These are phyloP conservation scores for Lagenorhynchus albirostris DNA, from an alignment of 2,113 vertebrate species.

Conservation along the genomic window DNA sequence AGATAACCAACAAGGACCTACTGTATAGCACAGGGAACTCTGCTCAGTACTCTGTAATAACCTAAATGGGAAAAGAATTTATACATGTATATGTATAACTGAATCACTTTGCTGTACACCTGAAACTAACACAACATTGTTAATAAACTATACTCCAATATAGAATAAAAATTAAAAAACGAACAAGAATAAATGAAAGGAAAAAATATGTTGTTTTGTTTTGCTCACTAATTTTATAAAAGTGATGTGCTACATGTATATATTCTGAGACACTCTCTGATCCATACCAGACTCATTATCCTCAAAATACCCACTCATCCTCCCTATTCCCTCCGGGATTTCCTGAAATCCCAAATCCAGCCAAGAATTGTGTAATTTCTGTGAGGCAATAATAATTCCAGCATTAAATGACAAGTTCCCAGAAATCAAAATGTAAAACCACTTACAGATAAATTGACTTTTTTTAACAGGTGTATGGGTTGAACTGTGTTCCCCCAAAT, in stretches of 20 bases:
- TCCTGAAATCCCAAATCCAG: neutral
- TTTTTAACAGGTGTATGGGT: neutral
- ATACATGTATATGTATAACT: too few relatives aligned
- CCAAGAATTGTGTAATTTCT: neutral
- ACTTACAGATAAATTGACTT: neutral
- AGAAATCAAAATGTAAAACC: neutral
- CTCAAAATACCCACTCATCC: neutral
- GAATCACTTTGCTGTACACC: too few relatives aligned
- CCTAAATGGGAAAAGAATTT: too few relatives aligned
- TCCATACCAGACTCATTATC: neutral
- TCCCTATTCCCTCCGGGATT: neutral
- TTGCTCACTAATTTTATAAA: neutral
- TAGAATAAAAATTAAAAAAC: neutral
- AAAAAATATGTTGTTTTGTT: slow-evolving; percentile 3
- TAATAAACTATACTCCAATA: neutral
- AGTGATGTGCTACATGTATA: neutral
- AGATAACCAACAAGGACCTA: neutral
- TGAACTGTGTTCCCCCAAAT: neutral
- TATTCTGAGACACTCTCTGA: neutral
- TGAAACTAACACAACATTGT: neutral
- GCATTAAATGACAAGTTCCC: neutral
- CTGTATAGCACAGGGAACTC: neutral
- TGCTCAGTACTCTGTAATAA: too few relatives aligned
- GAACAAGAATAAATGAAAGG: neutral
- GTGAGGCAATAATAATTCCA: neutral